These are phyloP conservation scores for Prochilodus magdalenae DNA, from an alignment of 2,113 vertebrate species.

Conservation along the genomic window DNA sequence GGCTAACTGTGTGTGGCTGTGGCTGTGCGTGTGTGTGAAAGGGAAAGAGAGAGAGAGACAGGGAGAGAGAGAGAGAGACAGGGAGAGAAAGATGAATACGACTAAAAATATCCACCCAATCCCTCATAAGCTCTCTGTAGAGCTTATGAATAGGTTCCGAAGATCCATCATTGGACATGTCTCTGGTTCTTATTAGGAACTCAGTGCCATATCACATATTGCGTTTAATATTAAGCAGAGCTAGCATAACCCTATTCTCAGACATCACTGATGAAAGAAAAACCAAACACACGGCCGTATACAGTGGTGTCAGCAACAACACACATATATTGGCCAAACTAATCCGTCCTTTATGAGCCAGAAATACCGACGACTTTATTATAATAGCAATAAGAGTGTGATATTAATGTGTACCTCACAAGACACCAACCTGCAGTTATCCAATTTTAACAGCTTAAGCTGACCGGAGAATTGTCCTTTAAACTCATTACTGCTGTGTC, in stretches of 20 bases:
- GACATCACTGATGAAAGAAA: neutral
- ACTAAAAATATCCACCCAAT: constrained; percentile 61
- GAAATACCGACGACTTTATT: neutral
- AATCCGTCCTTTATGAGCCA: neutral
- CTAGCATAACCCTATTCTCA: neutral
- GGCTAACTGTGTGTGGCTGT: neutral
- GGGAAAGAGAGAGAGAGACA: constrained; percentile 7
- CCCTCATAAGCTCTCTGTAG: constrained; percentile 55
- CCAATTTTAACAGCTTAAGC: neutral
- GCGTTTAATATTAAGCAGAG: constrained; percentile 30
- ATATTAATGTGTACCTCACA: neutral
- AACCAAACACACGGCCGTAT: neutral
- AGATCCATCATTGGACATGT: constrained; percentile 53
- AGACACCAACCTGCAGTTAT: neutral
- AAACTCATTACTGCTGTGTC: constrained; percentile 15
- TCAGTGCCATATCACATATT: constrained; percentile 48
- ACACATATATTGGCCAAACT: neutral
- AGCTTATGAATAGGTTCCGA: constrained; percentile 54
- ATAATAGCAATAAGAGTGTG: neutral
- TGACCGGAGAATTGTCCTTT: neutral
- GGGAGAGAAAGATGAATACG: constrained; percentile 41
- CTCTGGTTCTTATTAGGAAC: constrained; percentile 49
- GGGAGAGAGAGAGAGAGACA: constrained; percentile 22
- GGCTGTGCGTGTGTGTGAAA: neutral
- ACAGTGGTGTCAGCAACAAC: neutral